Base-by-base conservation (phyloP, 2,797 vertebrate species). In the Bradypodion pumilum region DNA sequence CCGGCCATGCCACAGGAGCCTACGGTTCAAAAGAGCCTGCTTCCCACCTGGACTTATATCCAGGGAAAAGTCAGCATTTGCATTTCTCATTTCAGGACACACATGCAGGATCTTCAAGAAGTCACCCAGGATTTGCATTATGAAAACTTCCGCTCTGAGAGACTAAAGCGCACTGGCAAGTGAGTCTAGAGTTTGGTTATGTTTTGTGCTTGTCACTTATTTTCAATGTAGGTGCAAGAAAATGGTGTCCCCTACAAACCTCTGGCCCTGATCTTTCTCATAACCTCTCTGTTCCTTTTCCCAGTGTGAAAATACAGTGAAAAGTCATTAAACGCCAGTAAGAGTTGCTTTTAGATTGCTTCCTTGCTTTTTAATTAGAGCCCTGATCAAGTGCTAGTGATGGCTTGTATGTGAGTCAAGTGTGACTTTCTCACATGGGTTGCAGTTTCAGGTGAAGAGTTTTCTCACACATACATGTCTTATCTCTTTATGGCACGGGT, bases 51-150 rank as follows among this genome's bases (percentile, higher is more conserved):
- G 7, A 13, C 25, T 15, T 69, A 29, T 27, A 56, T 69, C 23
- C n/a, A n/a, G n/a, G n/a, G n/a, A 16, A 35, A 62, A 23, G 19
- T 69, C 62, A 8, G 62, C 13, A 16, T 10, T 23, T 4, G 8
- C 4, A 3, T 62, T 69, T 46, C 63, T 69, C 49, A 4, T 94
- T 95, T 35, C 81, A 98, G 98, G 85, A 98, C 97, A 0, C 97
- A 98, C 93, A 98, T 98, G 97, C 97, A 98, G 93, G 98, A 98
- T 92, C 96, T 98, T 23, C 96, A 98, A 95, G 97, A 97, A 90
- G 97, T 98, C 80, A 97, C 97, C 87, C 97, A 98, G 85, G 97
- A 98, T 91, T 95, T 99, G 87, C 98, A 97, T 92, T 98, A 98
- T 0, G 97, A 98, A 94, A 98, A 97, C 91, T 97, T 98, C 97